Percentiles rank a stretch among this genome's conserved stretches.
Conservation (phyloP, 64 coral and sea anemone genomes). For the Trachythela sp. region DNA sequence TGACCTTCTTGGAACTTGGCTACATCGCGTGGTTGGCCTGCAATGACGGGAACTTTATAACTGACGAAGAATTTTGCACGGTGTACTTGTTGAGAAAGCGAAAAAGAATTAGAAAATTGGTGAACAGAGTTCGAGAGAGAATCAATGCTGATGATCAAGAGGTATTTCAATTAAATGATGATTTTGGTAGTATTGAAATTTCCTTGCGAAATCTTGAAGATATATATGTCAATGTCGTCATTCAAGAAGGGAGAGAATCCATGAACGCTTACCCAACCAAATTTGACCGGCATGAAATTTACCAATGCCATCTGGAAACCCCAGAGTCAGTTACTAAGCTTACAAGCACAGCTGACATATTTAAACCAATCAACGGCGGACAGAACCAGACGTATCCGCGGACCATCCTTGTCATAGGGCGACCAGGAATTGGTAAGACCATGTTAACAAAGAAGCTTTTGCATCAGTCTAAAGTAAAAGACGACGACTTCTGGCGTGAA, state of each 20-base stretch:
- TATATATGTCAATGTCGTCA: neutral
- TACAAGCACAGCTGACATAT: neutral
- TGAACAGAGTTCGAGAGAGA: neutral
- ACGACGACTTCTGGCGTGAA: neutral
- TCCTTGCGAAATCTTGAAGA: neutral
- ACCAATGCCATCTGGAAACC: neutral
- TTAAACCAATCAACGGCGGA: neutral
- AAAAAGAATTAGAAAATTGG: neutral
- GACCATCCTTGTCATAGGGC: neutral
- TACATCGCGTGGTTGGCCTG: neutral
- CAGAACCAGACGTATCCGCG: neutral
- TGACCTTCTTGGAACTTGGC: neutral
- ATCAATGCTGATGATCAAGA: neutral
- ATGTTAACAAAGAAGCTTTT: neutral
- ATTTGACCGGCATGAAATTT: neutral
- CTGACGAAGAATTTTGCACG: neutral
- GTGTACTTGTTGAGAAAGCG: conserved; percentile 9
- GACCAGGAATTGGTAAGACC: conserved; percentile 9
- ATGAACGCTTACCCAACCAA: neutral
- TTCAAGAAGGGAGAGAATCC: conserved; percentile 5
- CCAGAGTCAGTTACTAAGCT: neutral
- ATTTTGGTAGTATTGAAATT: neutral
- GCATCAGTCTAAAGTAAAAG: neutral
- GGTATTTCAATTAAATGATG: neutral
- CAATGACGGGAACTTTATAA: neutral